Evolutionary conservation across 1,140 invertebrate genomes (phyloP), one percentile per base, ranked within the genome.

Genomic region (Hydropsyche tenuis): DNA sequence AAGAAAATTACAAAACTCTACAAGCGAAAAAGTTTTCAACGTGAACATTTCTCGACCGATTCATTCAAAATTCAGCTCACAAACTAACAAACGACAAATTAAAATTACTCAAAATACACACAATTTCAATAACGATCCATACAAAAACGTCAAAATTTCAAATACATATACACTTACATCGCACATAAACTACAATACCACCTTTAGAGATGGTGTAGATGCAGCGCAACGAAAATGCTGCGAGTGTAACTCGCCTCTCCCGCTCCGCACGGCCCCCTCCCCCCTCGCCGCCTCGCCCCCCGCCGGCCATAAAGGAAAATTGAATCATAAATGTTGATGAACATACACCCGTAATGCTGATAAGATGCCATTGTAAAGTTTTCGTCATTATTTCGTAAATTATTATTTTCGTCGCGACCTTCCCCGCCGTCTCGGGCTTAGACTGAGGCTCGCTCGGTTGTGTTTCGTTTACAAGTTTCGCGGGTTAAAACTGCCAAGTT

Each of bases 311-410:
- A 73, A 74, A 77, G 75, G 75, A 77, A 77, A 77, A 77, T 77
- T 77, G 75, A 77, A 77, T 77, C 75, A 74, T 74, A 77, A 77
- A 77, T 77, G 75, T 77, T 77, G 75, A 77, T 77, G 75, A 77
- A 77, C 73, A 77, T 72, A 72, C 69, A 77, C 51, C 75, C 69
- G 73, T 73, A 72, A 77, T 74, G 73, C 70, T 77, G 75, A 77
- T 77, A 77, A 77, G 75, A 74, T 77, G 72, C 75, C 72, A 69
- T 71, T 77, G 73, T 73, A 69, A 74, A 77, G 43, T 77, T 77
- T 77, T 74, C 75, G 73, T 77, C 71, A 77, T 77, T 74, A 74
- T 77, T 77, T 74, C 65, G 42, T 48, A 68, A 68, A 68, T 68
- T 68, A 68, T 68, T 68, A 68, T 68, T 68, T 68, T 68, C 42